phyloP scores from a whole-genome alignment of 2,797 vertebrate species.

The Phataginus tricuspis region DNA sequence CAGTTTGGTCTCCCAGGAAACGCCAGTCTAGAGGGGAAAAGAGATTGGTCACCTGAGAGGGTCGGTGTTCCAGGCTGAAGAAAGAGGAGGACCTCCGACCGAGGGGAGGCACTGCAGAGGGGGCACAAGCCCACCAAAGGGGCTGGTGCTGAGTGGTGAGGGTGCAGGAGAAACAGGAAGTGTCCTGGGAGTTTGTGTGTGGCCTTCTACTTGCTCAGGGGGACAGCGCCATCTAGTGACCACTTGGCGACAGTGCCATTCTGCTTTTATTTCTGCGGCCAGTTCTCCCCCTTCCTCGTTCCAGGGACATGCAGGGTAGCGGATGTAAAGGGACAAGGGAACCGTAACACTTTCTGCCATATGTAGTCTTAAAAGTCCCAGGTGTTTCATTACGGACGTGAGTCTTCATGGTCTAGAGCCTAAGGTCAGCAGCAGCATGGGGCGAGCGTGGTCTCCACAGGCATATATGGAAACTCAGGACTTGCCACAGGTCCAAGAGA shows the following conservation, averaged over 20 bases:
- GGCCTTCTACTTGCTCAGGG: fast-evolving
- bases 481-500: not conserved
- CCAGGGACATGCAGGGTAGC: not conserved
- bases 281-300: not conserved
- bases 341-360: not conserved
- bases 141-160: too few relatives aligned
- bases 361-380: not conserved
- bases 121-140: not conserved
- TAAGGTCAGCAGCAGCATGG: too few relatives aligned
- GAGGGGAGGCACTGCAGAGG: not conserved
- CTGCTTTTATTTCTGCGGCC: too few relatives aligned
- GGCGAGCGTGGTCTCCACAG: not conserved
- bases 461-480: not conserved
- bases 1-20: not conserved
- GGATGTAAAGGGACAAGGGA: not conserved
- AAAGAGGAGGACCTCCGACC: not conserved
- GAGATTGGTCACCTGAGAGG: not conserved
- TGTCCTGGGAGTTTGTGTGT: fast-evolving
- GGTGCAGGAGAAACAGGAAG: not conserved
- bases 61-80: not conserved
- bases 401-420: not conserved
- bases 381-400: fast-evolving
- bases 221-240: not conserved
- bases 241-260: fast-evolving
- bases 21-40: not conserved